Evolutionary conservation across 1,140 invertebrate genomes (phyloP).

Genomic region (Holcopasites calliopsidis): DNA sequence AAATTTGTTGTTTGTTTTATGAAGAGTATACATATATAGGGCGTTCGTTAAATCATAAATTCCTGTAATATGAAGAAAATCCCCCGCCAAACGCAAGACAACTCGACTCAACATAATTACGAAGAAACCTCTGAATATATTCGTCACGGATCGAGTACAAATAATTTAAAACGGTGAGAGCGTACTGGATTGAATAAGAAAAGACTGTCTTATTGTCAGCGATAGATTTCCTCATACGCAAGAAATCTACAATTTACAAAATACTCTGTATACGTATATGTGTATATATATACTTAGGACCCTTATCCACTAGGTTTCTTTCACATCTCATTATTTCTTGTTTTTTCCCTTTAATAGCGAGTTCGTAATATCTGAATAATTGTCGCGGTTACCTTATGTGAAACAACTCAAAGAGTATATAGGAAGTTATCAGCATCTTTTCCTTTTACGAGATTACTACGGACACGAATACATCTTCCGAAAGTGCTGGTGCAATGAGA

Average conservation of each 20-base stretch:
- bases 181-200: neutral
- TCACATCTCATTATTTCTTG: slow-evolving; percentile 17
- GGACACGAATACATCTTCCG: slow-evolving; percentile 38
- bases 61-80: slow-evolving; percentile 37
- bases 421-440: slow-evolving; percentile 32
- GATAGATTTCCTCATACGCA: slow-evolving; percentile 31
- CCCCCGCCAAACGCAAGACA: slow-evolving; percentile 24
- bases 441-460: slow-evolving; percentile 40
- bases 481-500: slow-evolving; percentile 45
- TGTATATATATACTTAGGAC: slow-evolving; percentile 33
- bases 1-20: slow-evolving; percentile 34
- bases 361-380: slow-evolving; percentile 20
- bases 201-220: slow-evolving; percentile 38
- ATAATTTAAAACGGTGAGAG: neutral
- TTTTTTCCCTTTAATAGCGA: slow-evolving; percentile 18
- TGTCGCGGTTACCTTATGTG: slow-evolving; percentile 24
- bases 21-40: slow-evolving; percentile 23
- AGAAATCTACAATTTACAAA: slow-evolving; percentile 45
- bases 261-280: slow-evolving; percentile 24
- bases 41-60: slow-evolving; percentile 40
- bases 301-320: slow-evolving; percentile 37
- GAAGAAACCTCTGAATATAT: neutral
- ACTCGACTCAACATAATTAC: too few species aligned
- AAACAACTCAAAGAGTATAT: slow-evolving; percentile 33
- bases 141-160: neutral